Evolutionary conservation across 2,113 vertebrate genomes (phyloP).

Genomic region (Solea senegalensis): DNA sequence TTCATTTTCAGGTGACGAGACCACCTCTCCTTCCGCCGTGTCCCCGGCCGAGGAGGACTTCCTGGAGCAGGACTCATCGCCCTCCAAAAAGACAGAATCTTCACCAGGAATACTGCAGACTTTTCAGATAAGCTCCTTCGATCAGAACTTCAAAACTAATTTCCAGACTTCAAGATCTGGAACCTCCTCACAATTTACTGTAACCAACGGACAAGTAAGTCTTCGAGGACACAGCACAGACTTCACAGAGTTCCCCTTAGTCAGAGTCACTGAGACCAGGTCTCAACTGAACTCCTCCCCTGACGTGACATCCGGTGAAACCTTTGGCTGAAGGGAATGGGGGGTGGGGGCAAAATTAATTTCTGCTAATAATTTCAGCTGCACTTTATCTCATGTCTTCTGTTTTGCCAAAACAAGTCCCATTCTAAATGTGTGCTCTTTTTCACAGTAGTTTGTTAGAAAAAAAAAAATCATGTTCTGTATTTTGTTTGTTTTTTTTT

Average conservation of each 20-base stretch:
- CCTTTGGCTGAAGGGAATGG: slow-evolving; percentile 88
- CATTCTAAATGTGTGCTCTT: slow-evolving; percentile 77
- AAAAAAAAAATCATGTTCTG: background rate
- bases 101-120: slow-evolving; percentile 92
- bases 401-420: slow-evolving; percentile 83
- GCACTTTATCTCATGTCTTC: slow-evolving; percentile 94
- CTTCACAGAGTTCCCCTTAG: slow-evolving; percentile 96
- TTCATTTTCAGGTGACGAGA: slow-evolving; percentile 96
- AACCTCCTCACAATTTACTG: slow-evolving; percentile 91
- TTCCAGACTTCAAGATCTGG: slow-evolving; percentile 91
- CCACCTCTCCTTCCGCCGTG: slow-evolving; percentile 90
- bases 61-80: slow-evolving; percentile 91
- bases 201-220: slow-evolving; percentile 96
- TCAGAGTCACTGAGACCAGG: slow-evolving; percentile 94
- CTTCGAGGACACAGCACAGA: slow-evolving; percentile 93
- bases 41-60: slow-evolving; percentile 97
- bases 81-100: slow-evolving; percentile 94
- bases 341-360: background rate
- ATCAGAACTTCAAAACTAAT: slow-evolving; percentile 95
- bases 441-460: slow-evolving; percentile 34
- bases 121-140: slow-evolving; percentile 96
- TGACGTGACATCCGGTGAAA: slow-evolving; percentile 94
- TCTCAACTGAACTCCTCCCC: slow-evolving; percentile 95
- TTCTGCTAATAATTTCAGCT: slow-evolving; percentile 74
- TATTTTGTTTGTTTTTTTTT: background rate